These are phyloP conservation scores for Tachystola acroxantha DNA, from an alignment of 2,888 invertebrate genomes.

Conservation along the genomic window DNA sequence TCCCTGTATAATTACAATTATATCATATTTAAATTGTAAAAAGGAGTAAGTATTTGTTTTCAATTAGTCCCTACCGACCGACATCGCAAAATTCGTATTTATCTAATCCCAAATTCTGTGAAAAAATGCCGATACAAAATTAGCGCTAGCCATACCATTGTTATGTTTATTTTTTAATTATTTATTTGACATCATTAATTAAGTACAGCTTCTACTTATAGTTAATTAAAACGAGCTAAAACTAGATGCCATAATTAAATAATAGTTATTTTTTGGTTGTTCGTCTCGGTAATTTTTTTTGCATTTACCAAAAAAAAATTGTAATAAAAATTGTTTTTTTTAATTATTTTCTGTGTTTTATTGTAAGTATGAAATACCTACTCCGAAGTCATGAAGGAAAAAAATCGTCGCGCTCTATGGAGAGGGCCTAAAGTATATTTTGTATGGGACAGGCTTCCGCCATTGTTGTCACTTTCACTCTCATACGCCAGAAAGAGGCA, in stretches of 20 bases:
- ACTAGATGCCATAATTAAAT: slow-evolving; percentile 49
- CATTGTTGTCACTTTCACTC: too few species aligned
- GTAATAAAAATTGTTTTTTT: slow-evolving; percentile 56
- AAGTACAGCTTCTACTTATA: slow-evolving; percentile 60
- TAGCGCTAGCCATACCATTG: slow-evolving; percentile 38
- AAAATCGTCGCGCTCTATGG: too few species aligned
- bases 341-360: slow-evolving; percentile 32
- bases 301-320: slow-evolving; percentile 75
- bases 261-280: slow-evolving; percentile 56
- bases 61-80: neutral
- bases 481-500: too few species aligned
- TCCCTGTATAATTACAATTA: too few species aligned
- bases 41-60: slow-evolving; percentile 1
- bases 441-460: too few species aligned
- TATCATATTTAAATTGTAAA: too few species aligned
- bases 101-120: slow-evolving; percentile 33
- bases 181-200: slow-evolving; percentile 41
- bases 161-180: slow-evolving; percentile 46
- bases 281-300: slow-evolving; percentile 58
- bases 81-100: neutral
- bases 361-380: too few species aligned
- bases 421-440: too few species aligned
- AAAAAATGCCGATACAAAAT: slow-evolving; percentile 30
- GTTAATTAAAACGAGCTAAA: slow-evolving; percentile 44
- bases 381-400: too few species aligned